Percentiles rank a stretch among this genome's conserved stretches.
phyloP scores from a whole-genome alignment of 2,113 vertebrate genomes.

The Macaca nemestrina region DNA sequence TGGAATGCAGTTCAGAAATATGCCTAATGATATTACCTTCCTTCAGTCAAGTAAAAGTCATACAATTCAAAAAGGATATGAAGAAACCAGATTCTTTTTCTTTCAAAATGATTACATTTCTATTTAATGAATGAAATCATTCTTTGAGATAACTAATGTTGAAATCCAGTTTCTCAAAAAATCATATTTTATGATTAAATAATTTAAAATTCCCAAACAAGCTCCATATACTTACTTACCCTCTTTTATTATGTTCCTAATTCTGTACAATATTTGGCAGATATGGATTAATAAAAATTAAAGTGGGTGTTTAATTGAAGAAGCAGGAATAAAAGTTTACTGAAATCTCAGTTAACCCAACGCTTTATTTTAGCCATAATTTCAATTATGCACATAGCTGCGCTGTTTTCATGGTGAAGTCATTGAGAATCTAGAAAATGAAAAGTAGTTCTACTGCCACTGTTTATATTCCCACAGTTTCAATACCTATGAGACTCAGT shows the following conservation, averaged over 20 bases:
- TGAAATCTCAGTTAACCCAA: conserved; percentile 8
- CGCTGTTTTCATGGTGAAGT: not conserved
- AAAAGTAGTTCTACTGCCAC: not conserved
- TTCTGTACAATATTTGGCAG: not conserved
- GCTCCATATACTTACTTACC: not conserved
- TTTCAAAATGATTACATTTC: not conserved
- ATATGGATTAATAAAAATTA: not conserved
- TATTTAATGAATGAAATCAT: not conserved
- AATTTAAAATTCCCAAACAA: conserved; percentile 4
- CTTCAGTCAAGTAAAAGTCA: not conserved
- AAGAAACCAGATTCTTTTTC: not conserved
- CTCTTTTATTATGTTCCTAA: not conserved
- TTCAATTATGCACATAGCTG: not conserved
- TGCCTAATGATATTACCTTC: not conserved
- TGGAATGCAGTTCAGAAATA: not conserved
- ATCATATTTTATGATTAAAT: not conserved
- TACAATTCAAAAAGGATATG: not conserved
- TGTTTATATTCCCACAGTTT: conserved; percentile 34
- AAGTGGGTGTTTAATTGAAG: conserved; percentile 42
- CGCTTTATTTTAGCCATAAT: conserved; percentile 17
- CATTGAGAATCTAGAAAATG: conserved; percentile 29
- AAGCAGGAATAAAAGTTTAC: not conserved
- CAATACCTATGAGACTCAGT: conserved; percentile 25
- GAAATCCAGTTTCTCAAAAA: conserved; percentile 21
- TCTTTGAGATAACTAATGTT: not conserved